These are phyloP conservation scores for Pedetes capensis DNA, from an alignment of 2,113 vertebrate species.

Conservation along the genomic window DNA sequence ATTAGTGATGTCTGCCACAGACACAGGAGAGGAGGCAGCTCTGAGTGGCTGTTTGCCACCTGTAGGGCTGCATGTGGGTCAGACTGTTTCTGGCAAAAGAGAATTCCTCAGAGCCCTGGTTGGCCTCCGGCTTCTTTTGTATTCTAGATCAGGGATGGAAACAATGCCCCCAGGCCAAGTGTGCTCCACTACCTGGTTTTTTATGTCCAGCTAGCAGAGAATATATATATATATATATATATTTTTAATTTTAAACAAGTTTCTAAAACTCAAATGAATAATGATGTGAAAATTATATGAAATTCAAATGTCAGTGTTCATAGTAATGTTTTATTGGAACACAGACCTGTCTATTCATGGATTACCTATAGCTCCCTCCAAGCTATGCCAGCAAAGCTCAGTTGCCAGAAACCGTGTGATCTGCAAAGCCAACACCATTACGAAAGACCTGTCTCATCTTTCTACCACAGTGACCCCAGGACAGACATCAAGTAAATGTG, in stretches of 20 bases:
- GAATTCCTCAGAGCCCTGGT: not conserved
- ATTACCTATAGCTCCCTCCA: too few relatives aligned
- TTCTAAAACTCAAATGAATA: not conserved
- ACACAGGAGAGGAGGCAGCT: not conserved
- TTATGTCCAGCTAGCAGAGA: not conserved
- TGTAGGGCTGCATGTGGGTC: fast-evolving
- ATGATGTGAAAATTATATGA: too few relatives aligned
- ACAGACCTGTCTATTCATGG: too few relatives aligned
- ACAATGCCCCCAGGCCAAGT: not conserved
- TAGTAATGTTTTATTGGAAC: not conserved
- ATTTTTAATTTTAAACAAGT: not conserved
- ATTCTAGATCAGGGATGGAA: too few relatives aligned
- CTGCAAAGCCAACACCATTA: too few relatives aligned
- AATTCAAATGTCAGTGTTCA: not conserved
- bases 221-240: too few relatives aligned
- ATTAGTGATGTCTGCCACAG: not conserved
- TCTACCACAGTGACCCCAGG: not conserved
- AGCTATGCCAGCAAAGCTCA: not conserved
- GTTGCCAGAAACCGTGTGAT: not conserved
- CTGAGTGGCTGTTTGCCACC: not conserved
- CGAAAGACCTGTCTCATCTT: too few relatives aligned
- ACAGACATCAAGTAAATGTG: not conserved
- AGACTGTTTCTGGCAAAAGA: not conserved
- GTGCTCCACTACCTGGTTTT: not conserved
- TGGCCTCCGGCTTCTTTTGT: not conserved